phyloP scores from a whole-genome alignment of 2,797 vertebrate genomes.

The Thripadectes ignobilis region DNA sequence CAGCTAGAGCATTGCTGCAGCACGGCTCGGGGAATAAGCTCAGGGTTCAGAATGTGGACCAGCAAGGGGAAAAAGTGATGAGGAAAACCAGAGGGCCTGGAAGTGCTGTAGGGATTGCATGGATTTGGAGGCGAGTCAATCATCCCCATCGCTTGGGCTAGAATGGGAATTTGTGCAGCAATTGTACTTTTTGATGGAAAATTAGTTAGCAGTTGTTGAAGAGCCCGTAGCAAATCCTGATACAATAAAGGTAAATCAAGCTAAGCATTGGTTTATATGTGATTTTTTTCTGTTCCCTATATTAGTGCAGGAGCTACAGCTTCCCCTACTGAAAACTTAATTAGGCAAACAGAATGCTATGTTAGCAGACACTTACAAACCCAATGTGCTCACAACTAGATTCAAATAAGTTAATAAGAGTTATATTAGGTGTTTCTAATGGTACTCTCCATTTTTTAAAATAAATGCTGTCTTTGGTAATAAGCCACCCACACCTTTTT shows the following conservation, averaged over 20 bases:
- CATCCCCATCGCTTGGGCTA: background rate
- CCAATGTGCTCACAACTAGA: constrained; percentile 24
- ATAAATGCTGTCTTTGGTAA: constrained; percentile 36
- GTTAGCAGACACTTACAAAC: constrained; percentile 57
- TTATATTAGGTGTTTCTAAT: constrained; percentile 68
- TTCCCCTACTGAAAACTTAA: constrained; percentile 62
- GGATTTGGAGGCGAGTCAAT: background rate
- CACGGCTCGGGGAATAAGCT: constrained; percentile 16
- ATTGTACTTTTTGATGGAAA: constrained; percentile 38
- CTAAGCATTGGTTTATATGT: constrained; percentile 35
- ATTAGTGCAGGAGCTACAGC: constrained; percentile 38
- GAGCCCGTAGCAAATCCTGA: constrained; percentile 37
- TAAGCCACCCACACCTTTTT: constrained; percentile 29
- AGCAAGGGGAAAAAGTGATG: background rate
- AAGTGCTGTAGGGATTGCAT: background rate
- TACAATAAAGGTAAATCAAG: constrained; percentile 62
- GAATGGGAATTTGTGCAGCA: constrained; percentile 2
- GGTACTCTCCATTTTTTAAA: constrained; percentile 24
- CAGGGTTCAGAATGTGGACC: constrained; percentile 54
- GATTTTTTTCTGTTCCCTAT: constrained; percentile 18
- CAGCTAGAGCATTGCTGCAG: constrained; percentile 32
- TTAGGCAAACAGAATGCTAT: constrained; percentile 66
- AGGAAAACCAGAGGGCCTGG: background rate
- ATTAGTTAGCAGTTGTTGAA: constrained; percentile 41
- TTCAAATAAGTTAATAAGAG: constrained; percentile 58